Base-by-base conservation (phyloP, 2,888 invertebrate species). In the Epistrophella euchroma region DNA sequence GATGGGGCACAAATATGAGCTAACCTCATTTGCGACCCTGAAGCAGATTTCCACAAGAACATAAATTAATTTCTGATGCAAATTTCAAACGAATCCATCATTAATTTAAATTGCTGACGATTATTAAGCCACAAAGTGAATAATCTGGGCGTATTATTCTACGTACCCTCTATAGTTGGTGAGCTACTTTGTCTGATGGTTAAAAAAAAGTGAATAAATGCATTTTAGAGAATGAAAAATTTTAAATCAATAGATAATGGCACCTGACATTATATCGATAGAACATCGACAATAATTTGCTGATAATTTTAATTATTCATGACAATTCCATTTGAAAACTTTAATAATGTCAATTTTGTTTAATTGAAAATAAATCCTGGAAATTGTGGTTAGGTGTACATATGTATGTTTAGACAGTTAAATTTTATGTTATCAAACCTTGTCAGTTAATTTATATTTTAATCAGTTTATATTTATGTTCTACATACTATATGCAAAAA, bases 61-160 rank as follows among this genome's bases (percentile, higher is more conserved):
- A 35, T 35, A 17, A 17, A 47, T 19, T 4, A 47, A 47, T 47
- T 15, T 40, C 4, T 15, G 1, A 13, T 50, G n/a, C 43, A 40
- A 40, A 50, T 25, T 13, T 50, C 50, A 50, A 22, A 50, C 15
- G 4, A 52, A 52, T 9, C 15, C 15, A 25, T n/a, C 52, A 25
- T 52, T 25, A 25, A 52, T 25, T 4, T 52, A 55, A 66, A 66
- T 45, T 55, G 43, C 64, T 75, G n/a, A 40, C 32, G 47, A 64
- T 64, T 55, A 64, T 2, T 55, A 9, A 40, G 56, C 66, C 64
- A 13, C 55, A 75, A 74, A 74, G 28, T 45, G 64, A 64, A 56
- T 66, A 64, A 75, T 75, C 74, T 75, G 55, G 43, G n/a, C 15
- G n/a, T 22, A 28, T 66, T 15, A n/a, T 37, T 10, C 4, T 40